Percentiles rank a stretch among this genome's conserved stretches.
These are phyloP conservation scores for Caenorhabditis sp. DNA, from an alignment of 2,888 invertebrate species.

Conservation along the genomic window DNA sequence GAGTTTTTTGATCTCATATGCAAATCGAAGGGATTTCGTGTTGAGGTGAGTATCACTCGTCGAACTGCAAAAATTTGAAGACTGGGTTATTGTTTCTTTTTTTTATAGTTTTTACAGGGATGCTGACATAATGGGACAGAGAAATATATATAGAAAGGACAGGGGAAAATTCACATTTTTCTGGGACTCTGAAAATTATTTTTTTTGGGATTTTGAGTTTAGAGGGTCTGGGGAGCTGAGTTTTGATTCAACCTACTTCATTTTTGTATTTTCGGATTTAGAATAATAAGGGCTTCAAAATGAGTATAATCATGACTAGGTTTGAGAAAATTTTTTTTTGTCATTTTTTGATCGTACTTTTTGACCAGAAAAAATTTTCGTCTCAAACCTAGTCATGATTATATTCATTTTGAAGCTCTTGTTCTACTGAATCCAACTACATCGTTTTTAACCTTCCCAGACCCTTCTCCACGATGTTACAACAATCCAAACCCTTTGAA, in stretches of 20 bases:
- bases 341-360: no score
- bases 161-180: neutral
- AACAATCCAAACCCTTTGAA: neutral
- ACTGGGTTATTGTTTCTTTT: neutral
- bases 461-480: neutral
- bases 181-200: no score
- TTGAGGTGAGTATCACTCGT: constrained; percentile 76
- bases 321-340: no score
- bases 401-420: neutral
- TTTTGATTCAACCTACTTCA: no score
- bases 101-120: neutral
- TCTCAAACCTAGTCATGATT: no score
- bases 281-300: no score
- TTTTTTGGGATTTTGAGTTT: no score
- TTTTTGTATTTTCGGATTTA: no score
- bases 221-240: no score
- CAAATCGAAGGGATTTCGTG: constrained; percentile 88
- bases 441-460: neutral
- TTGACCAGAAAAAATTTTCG: no score
- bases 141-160: neutral
- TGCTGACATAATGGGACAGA: constrained; percentile 3
- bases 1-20: constrained; percentile 99
- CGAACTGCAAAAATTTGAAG: constrained; percentile 71
- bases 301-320: no score
- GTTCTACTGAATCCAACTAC: no score